Evolutionary conservation across 2,113 vertebrate species (phyloP).

Genomic region (Seriola rivoliana): DNA sequence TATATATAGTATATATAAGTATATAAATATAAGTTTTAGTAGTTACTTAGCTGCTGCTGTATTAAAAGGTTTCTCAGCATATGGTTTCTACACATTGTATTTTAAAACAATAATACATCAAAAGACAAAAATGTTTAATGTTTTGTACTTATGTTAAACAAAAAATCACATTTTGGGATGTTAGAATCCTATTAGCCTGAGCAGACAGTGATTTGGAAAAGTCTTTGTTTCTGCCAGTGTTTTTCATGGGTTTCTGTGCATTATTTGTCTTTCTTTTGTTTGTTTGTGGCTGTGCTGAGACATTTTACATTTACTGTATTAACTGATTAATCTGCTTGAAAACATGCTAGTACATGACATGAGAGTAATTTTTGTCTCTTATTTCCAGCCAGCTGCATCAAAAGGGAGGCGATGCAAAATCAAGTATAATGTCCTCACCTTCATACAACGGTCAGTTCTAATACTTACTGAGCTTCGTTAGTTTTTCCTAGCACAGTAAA

Average conservation of each 20-base stretch:
- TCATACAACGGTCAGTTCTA: conserved; percentile 79
- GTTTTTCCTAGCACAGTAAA: conserved; percentile 2
- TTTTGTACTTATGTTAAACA: too few relatives aligned
- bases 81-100: too few relatives aligned
- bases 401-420: conserved; percentile 75
- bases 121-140: not conserved
- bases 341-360: not conserved
- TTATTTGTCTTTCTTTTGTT: not conserved
- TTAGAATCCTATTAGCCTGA: not conserved
- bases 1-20: too few relatives aligned
- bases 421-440: conserved; percentile 68
- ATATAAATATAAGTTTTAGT: too few relatives aligned
- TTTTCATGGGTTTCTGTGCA: not conserved
- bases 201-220: not conserved
- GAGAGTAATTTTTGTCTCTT: conserved; percentile 4
- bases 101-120: too few relatives aligned
- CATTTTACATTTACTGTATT: not conserved
- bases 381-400: conserved; percentile 83
- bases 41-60: too few relatives aligned
- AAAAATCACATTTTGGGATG: too few relatives aligned
- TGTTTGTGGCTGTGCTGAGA: not conserved
- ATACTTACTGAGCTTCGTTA: not conserved
- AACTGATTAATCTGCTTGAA: not conserved
- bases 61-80: too few relatives aligned
- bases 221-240: not conserved